Percentiles rank a stretch among this genome's conserved stretches.
These are phyloP conservation scores for Galerucella pusilla DNA, from an alignment of 2,888 invertebrate species.

Conservation along the genomic window DNA sequence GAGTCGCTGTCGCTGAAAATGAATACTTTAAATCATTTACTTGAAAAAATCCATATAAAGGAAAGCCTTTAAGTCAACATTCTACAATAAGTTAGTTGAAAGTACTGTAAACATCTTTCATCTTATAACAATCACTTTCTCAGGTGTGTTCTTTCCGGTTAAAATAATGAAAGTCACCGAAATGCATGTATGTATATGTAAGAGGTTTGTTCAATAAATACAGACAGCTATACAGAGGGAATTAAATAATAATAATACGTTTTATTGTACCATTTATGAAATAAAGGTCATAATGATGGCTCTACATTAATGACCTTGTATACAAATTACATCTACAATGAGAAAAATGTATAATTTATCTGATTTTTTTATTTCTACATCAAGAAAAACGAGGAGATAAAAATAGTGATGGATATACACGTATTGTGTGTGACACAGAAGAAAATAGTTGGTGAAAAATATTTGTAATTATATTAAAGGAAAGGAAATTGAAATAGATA, in stretches of 20 bases:
- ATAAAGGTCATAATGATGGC: too few species aligned
- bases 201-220: constrained; percentile 7
- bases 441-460: too few species aligned
- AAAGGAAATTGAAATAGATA: too few species aligned
- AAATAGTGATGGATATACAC: too few species aligned
- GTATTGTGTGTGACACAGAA: too few species aligned
- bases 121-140: constrained; percentile 38
- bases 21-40: not conserved
- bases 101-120: constrained; percentile 16
- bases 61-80: constrained; percentile 14
- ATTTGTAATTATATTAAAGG: too few species aligned
- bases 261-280: constrained; percentile 17
- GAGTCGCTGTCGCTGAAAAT: too few species aligned
- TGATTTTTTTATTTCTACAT: too few species aligned
- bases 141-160: constrained; percentile 46
- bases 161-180: constrained; percentile 47
- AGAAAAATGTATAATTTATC: not conserved
- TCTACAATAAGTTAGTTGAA: constrained; percentile 27
- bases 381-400: too few species aligned
- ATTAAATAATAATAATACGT: constrained; percentile 11
- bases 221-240: not conserved
- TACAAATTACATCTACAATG: not conserved
- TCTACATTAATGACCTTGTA: not conserved
- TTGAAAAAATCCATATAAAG: constrained; percentile 8
- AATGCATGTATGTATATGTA: constrained; percentile 29